phyloP scores from a whole-genome alignment of 2,797 vertebrate genomes.

The Malurus splendens region DNA sequence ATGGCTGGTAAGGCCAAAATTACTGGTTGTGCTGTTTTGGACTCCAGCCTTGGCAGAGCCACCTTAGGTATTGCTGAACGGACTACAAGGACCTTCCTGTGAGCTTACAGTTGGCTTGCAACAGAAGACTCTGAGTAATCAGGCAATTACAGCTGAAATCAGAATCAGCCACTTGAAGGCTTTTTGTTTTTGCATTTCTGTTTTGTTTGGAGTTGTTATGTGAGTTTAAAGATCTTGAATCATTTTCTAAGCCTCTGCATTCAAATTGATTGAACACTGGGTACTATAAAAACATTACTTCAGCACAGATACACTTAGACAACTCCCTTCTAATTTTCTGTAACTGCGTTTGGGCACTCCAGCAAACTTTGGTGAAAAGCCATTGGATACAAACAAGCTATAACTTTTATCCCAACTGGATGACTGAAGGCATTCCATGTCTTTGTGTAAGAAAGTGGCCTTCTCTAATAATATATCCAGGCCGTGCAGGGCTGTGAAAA shows the following conservation, averaged over 20 bases:
- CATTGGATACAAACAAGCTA: constrained; percentile 23
- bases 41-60: neutral
- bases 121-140: constrained; percentile 45
- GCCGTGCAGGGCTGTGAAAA: neutral
- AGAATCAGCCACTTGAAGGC: constrained; percentile 38
- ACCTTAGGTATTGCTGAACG: neutral
- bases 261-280: constrained; percentile 47
- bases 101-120: constrained; percentile 37
- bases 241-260: constrained; percentile 41
- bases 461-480: neutral
- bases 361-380: constrained; percentile 39
- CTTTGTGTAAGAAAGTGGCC: neutral
- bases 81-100: constrained; percentile 17
- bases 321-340: constrained; percentile 39
- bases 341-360: neutral
- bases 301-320: constrained; percentile 40
- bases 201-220: constrained; percentile 55
- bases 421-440: neutral
- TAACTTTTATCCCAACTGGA: constrained; percentile 10
- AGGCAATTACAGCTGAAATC: constrained; percentile 50
- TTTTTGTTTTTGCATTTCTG: constrained; percentile 46
- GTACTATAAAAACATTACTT: constrained; percentile 57
- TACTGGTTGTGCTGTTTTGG: neutral
- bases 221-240: constrained; percentile 51
- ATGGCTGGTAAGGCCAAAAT: neutral